Base-by-base conservation (phyloP, 2,888 invertebrate species). In the Microctonus aethiopoides region DNA sequence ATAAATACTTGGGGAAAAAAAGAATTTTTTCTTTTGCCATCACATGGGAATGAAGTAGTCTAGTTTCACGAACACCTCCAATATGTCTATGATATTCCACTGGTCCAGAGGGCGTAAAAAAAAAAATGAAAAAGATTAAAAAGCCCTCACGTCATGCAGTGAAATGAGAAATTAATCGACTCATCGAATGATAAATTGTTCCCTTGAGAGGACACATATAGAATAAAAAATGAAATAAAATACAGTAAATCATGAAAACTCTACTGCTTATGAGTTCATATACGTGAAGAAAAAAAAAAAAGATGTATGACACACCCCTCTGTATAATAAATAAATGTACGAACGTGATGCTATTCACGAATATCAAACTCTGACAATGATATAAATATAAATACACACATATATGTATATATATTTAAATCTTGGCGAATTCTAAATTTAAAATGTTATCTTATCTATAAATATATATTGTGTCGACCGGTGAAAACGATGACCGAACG, bases 101-200 rank as follows among this genome's bases (percentile, higher is more conserved):
- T 36, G 5, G 7, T 34, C n/a, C 41, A 39, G 2, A n/a, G 24
- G 22, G 46, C 5, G 16, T n/a, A 46, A n/a, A 39, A 46, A 46
- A 11, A n/a, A 11, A n/a, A 11, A 54, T 24, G 6, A 24, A 46
- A 51, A 51, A 62, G 39, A n/a, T 29, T 9, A 26, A 9, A 62
- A 7, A n/a, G n/a, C 10, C 39, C 26, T 62, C 41, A 46, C n/a
- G 39, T 62, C 46, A 26, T 41, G 46, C 16, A 26, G 20, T 51
- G 9, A 62, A 62, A 62, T 41, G 10, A 62, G 51, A 59, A 41
- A 59, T 46, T 59, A 59, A 66, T 66, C 57, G 22, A 59, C 41
- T 57, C 39, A 10, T 46, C 41, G 41, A 63, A 57, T 66, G 59
- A 59, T 66, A 20, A 46, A 59, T 59, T 32, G 63, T 46, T 32